Conservation (phyloP, 2,888 invertebrate species). For the Nemapogon koenigi region DNA sequence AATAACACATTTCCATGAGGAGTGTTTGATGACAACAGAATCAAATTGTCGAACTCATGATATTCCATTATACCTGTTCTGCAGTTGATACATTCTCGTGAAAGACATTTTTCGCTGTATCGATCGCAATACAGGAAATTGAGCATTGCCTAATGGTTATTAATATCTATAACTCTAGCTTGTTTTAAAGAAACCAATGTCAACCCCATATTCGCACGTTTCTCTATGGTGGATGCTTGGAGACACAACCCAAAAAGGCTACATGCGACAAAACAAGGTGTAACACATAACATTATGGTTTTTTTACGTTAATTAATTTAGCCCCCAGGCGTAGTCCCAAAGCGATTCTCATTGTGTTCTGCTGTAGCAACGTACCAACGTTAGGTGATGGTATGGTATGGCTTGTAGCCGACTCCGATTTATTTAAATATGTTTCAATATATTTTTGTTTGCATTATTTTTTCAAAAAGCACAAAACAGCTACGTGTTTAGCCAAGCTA, state of each 20-base stretch:
- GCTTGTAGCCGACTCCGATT: too few species aligned
- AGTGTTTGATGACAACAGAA: constrained; percentile 13
- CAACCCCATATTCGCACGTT: constrained; percentile 16
- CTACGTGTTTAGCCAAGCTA: too few species aligned
- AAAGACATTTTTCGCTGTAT: constrained; percentile 17
- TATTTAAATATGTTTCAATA: too few species aligned
- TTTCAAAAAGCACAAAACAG: too few species aligned
- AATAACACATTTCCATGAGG: constrained; percentile 14
- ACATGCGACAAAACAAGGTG: constrained; percentile 11
- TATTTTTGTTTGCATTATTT: too few species aligned
- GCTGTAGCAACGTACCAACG: too few species aligned
- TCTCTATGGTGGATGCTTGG: constrained; percentile 12
- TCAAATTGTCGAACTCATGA: constrained; percentile 15
- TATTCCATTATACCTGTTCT: constrained; percentile 12
- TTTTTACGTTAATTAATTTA: too few species aligned
- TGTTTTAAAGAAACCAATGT: constrained; percentile 16
- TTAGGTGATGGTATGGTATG: too few species aligned
- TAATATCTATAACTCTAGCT: constrained; percentile 16
- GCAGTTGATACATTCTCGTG: constrained; percentile 15
- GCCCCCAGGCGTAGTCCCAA: too few species aligned
- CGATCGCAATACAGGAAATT: constrained; percentile 17
- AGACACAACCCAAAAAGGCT: constrained; percentile 9
- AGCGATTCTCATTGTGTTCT: too few species aligned
- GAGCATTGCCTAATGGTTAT: constrained; percentile 15
- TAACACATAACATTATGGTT: constrained; percentile 10